Evolutionary conservation across 2,797 vertebrate species (phyloP).

Genomic region (Pseudomugil gertrudae): DNA sequence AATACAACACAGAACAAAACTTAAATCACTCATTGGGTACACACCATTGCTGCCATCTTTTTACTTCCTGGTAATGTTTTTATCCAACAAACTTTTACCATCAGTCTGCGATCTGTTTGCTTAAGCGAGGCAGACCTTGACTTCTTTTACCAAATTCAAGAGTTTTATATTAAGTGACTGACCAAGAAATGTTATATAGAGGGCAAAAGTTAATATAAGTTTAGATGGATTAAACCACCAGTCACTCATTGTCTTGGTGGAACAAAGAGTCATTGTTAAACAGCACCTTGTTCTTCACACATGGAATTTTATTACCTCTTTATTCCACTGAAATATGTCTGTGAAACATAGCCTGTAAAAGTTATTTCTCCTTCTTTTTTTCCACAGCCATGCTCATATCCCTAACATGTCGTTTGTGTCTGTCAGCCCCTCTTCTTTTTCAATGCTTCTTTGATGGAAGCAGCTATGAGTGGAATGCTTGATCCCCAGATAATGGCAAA

Average conservation of each 20-base stretch:
- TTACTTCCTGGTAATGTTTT: constrained; percentile 20
- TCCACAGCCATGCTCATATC: constrained; percentile 30
- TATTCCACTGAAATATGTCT: constrained; percentile 20
- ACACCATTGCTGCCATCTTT: neutral
- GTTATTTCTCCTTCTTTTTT: constrained; percentile 40
- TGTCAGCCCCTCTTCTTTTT: constrained; percentile 35
- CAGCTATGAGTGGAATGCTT: constrained; percentile 75
- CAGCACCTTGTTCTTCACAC: constrained; percentile 5
- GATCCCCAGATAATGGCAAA: constrained; percentile 59
- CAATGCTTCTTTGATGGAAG: constrained; percentile 38
- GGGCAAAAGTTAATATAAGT: constrained; percentile 29
- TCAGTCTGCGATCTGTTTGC: constrained; percentile 48
- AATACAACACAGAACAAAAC: constrained; percentile 23
- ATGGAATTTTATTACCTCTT: constrained; percentile 26
- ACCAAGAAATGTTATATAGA: constrained; percentile 29
- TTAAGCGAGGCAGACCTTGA: constrained; percentile 53
- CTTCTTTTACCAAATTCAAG: constrained; percentile 27
- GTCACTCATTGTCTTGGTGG: neutral
- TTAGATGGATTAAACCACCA: neutral
- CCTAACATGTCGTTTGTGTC: constrained; percentile 8
- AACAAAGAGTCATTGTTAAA: constrained; percentile 32
- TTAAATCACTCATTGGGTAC: neutral
- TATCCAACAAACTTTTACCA: constrained; percentile 43
- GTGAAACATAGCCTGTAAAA: constrained; percentile 27
- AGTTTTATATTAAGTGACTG: constrained; percentile 51